These are phyloP conservation scores for Choloepus didactylus DNA, from an alignment of 2,797 vertebrate species.

Conservation along the genomic window DNA sequence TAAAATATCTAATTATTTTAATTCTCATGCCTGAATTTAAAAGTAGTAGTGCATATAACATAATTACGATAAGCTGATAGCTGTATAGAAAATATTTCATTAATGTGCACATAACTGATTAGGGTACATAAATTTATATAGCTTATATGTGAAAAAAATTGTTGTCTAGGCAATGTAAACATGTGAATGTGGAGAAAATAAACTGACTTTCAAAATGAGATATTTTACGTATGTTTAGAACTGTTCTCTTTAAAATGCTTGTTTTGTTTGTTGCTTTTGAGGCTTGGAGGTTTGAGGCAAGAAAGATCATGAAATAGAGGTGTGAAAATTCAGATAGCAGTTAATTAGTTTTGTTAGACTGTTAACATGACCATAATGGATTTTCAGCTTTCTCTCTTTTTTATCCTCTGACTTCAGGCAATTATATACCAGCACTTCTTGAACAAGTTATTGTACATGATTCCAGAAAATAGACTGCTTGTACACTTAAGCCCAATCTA, in stretches of 20 bases:
- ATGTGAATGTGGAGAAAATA: slow-evolving; percentile 39
- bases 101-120: background rate
- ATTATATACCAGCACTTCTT: slow-evolving; percentile 85
- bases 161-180: background rate
- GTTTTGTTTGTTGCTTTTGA: slow-evolving; percentile 78
- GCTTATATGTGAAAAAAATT: background rate
- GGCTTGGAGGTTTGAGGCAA: slow-evolving; percentile 76
- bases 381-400: slow-evolving; percentile 87
- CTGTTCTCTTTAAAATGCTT: slow-evolving; percentile 57
- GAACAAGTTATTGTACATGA: slow-evolving; percentile 87
- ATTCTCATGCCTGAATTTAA: background rate
- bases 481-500: slow-evolving; percentile 78
- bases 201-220: slow-evolving; percentile 54
- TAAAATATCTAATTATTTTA: background rate
- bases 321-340: slow-evolving; percentile 89
- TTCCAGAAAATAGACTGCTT: slow-evolving; percentile 83
- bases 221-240: background rate
- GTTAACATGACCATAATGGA: slow-evolving; percentile 86
- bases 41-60: background rate
- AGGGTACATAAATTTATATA: background rate
- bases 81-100: background rate
- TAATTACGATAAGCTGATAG: background rate
- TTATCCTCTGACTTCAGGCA: slow-evolving; percentile 86
- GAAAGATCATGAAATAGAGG: slow-evolving; percentile 86
- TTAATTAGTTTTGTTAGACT: slow-evolving; percentile 89